Evolutionary conservation across 2,888 invertebrate genomes (phyloP), one percentile per base, ranked within the genome.

Genomic region (Blastobasis adustella): DNA sequence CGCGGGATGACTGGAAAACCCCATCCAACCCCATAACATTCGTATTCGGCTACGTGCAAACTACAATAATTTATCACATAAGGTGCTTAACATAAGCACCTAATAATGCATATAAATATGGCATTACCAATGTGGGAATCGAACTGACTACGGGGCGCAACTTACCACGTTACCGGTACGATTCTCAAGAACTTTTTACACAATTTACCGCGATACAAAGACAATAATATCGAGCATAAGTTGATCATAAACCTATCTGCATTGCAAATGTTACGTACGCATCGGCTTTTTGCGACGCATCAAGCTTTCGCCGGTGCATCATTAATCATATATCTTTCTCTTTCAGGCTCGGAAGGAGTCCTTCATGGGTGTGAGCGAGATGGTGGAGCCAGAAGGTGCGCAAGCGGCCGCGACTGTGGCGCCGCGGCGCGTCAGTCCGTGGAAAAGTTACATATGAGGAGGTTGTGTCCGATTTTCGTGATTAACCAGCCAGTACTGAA

Each of bases 381-480:
- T 48, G 42, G 50, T 7, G 46, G 36, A 9, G 10, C 46, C 46
- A 55, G 58, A 59, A 23, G 60, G 60, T 66, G 60, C 62, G 66
- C 59, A 59, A 54, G 58, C 61, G 61, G 62, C 54, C 50, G 47
- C 48, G 52, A 49, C 49, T 10, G 60, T 63, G 60, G 67, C 67
- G 67, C 67, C 67, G 59, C 67, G 55, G 46, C 55, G 71, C 71
- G 73, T 69, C 71, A 80, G 78, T 79, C 57, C 53, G 38, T 54
- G 59, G 47, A 54, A 69, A 74, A 59, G 71, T 57, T 53, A 60
- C 46, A 43, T 10, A 51, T 42, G 53, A 47, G 54, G 44, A 47
- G 44, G 41, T 23, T 36, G 42, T 47, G 39, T 45, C 43, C 5
- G 37, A 44, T 44, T 50, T 54, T 53, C 52, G 6, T 42, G 39